Evolutionary conservation across 2,797 vertebrate species (phyloP).

Genomic region (Pangasius macronema): DNA sequence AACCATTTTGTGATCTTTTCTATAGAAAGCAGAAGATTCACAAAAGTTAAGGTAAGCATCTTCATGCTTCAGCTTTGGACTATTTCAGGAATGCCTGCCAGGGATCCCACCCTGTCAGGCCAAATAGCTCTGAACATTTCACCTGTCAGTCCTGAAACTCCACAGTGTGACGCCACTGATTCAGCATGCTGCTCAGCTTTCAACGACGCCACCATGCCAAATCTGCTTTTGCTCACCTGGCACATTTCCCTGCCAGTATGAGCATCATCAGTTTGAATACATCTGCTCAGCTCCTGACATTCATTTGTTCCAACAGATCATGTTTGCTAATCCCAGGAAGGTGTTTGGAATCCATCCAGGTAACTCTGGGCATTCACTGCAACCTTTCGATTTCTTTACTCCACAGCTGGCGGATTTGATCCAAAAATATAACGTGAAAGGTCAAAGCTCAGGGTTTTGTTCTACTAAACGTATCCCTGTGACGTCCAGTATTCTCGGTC

Average conservation of each 20-base stretch:
- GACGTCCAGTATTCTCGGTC: too few relatives aligned
- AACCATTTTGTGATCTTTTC: not conserved
- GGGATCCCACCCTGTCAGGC: conserved; percentile 32
- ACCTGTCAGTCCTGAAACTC: conserved; percentile 20
- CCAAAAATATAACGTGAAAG: conserved; percentile 13
- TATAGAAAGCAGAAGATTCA: not conserved
- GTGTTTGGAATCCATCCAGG: conserved; percentile 21
- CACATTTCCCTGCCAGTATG: not conserved
- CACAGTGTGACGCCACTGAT: conserved; percentile 3
- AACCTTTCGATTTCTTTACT: conserved; percentile 10
- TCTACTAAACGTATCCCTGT: too few relatives aligned
- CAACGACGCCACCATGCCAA: conserved; percentile 6
- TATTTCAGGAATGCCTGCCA: conserved; percentile 24
- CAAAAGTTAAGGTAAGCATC: not conserved
- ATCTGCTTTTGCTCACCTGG: not conserved
- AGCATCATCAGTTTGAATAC: not conserved
- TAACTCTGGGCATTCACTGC: not conserved
- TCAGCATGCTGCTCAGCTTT: conserved; percentile 15
- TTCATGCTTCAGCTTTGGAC: not conserved
- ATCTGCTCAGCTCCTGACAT: not conserved
- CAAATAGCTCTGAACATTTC: conserved; percentile 37
- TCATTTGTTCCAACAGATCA: not conserved
- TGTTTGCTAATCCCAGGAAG: not conserved
- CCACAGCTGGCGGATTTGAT: not conserved
- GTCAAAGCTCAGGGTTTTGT: conserved; percentile 31